phyloP scores from a whole-genome alignment of 2,797 vertebrate species.

The Sebastolobus altivelis region DNA sequence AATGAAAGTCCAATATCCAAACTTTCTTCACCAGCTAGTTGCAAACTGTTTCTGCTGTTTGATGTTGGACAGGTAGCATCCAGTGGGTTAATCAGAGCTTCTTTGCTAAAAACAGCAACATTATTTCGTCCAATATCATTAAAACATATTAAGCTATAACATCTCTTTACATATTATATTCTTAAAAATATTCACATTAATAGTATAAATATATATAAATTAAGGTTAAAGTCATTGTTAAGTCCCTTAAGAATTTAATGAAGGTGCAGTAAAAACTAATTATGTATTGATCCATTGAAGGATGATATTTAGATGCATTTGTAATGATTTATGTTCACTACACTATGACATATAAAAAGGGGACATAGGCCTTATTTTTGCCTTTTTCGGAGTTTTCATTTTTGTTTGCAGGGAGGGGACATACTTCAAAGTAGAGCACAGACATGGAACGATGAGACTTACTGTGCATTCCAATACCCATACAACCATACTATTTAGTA shows the following conservation, averaged over 20 bases:
- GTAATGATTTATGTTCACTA: background rate
- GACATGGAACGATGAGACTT: slow-evolving; percentile 30
- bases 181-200: background rate
- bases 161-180: background rate
- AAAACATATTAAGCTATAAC: background rate
- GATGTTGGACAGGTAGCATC: background rate
- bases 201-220: background rate
- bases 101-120: background rate
- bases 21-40: background rate
- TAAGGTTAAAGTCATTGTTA: too few species aligned
- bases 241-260: too few species aligned
- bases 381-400: slow-evolving; percentile 33
- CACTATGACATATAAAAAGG: background rate
- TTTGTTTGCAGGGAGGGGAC: slow-evolving; percentile 39
- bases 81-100: background rate
- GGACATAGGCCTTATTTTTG: background rate
- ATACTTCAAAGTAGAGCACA: slow-evolving; percentile 64
- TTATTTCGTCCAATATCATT: background rate
- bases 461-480: too few species aligned
- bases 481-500: too few species aligned
- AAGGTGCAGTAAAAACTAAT: background rate
- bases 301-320: background rate
- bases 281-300: background rate
- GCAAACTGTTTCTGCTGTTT: background rate
- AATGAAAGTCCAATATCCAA: background rate